Evolutionary conservation across 2,113 vertebrate species (phyloP).

Genomic region (Gavialis gangeticus): DNA sequence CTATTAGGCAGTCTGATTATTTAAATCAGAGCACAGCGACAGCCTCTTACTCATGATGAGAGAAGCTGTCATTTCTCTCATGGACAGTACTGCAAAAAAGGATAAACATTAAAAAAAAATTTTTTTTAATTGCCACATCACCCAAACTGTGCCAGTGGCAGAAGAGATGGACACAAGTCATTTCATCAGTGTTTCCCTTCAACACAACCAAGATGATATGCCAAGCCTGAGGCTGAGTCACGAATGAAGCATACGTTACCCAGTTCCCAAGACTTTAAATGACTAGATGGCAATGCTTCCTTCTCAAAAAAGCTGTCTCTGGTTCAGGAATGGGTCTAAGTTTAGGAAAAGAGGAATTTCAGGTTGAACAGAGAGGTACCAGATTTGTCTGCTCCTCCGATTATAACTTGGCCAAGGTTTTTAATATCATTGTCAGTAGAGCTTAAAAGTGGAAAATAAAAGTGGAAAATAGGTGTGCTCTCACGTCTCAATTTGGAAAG

Average conservation of each 20-base stretch:
- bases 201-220: too few species aligned
- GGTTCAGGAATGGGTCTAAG: not conserved
- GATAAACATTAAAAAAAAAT: too few species aligned
- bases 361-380: not conserved
- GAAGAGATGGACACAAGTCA: too few species aligned
- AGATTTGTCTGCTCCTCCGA: not conserved
- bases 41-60: not conserved
- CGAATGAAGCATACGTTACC: not conserved
- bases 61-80: not conserved
- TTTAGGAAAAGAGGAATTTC: not conserved
- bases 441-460: not conserved
- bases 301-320: not conserved
- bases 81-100: too few species aligned
- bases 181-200: too few species aligned
- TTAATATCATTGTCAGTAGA: not conserved
- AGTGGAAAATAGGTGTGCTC: too few species aligned
- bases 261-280: not conserved
- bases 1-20: not conserved
- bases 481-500: not conserved
- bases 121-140: too few species aligned
- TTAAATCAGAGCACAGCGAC: not conserved
- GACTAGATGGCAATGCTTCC: not conserved
- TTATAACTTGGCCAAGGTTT: not conserved
- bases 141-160: too few species aligned
- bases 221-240: too few species aligned